Base-by-base conservation (phyloP, 2,113 vertebrate species). In the Chinchilla lanigera region DNA sequence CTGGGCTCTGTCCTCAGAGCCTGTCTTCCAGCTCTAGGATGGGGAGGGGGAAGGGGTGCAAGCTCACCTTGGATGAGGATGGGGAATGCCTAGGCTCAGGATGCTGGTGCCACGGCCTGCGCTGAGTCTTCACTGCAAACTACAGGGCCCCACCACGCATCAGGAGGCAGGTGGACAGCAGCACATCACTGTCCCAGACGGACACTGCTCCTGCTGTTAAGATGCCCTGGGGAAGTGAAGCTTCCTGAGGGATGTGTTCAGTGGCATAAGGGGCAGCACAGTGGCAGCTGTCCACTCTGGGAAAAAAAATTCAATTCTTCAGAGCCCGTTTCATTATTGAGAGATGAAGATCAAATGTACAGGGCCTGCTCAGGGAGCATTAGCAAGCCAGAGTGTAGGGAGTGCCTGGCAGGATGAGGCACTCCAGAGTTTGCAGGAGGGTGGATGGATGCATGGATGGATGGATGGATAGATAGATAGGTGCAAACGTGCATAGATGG, bases 201-300 rank as follows among this genome's bases (percentile, higher is more conserved):
- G 22, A 52, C 75, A 44, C 22, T 12, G 35, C 13, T 69, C 24
- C 0, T n/a, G 35, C 47, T 58, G 52, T 5, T 7, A 47, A 54
- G 61, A 24, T 16, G 52, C 54, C 58, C 1, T 0, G 24, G 52
- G 12, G 77, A 82, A 7, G 8, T 0, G 0, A 1, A 41, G 12
- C 38, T 61, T 28, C 44, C 14, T 3, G 5, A 58, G 47, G 41
- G 33, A 69, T 4, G 6, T 12, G 1, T 14, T 61, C 19, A 4
- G 41, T 3, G 1, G 84, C 24, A 0, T 2, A n/a, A 11, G 35
- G 41, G 52, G 22, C 3, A 2, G 75, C 41, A 14, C 58, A 41
- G 12, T 14, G 10, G 54, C 1, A 6, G 0, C 26, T 1, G 30
- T 14, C 44, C 3, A 0, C 50, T 16, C 17, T 5, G 54, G 12